phyloP scores from a whole-genome alignment of 2,797 vertebrate species.

The Odontamblyopus lacepedii region DNA sequence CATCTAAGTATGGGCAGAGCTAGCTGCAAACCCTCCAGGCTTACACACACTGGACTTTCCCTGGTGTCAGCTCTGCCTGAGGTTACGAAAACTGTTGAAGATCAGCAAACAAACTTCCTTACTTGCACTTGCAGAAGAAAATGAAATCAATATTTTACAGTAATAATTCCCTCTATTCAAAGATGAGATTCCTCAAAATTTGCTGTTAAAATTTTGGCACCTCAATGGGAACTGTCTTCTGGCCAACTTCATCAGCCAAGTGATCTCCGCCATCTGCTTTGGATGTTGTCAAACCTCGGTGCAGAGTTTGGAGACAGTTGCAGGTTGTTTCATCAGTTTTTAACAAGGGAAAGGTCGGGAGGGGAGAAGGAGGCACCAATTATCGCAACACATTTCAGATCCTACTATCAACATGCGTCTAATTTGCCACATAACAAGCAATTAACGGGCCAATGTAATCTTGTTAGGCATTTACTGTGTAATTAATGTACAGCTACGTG shows the following conservation, averaged over 20 bases:
- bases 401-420: conserved; percentile 1
- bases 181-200: conserved; percentile 4
- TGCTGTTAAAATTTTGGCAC: conserved; percentile 22
- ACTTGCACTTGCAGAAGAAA: conserved; percentile 1
- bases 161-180: conserved; percentile 1
- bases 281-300: conserved; percentile 29
- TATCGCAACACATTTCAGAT: conserved; percentile 2
- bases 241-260: conserved; percentile 17
- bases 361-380: conserved; percentile 1
- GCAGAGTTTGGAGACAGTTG: conserved; percentile 9
- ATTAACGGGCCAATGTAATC: neutral
- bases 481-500: conserved; percentile 1
- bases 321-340: conserved; percentile 42
- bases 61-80: conserved; percentile 21
- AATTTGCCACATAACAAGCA: conserved; percentile 9
- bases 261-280: conserved; percentile 41
- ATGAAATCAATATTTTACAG: conserved; percentile 8
- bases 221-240: conserved; percentile 16
- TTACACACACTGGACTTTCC: conserved; percentile 17
- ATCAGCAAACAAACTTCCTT: conserved; percentile 27
- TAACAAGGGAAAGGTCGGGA: conserved; percentile 14
- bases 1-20: conserved; percentile 1
- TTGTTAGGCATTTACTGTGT: conserved; percentile 1
- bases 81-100: conserved; percentile 7
- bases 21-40: conserved; percentile 10